phyloP scores from a whole-genome alignment of 2,797 vertebrate genomes.

The Odontamblyopus rebecca region DNA sequence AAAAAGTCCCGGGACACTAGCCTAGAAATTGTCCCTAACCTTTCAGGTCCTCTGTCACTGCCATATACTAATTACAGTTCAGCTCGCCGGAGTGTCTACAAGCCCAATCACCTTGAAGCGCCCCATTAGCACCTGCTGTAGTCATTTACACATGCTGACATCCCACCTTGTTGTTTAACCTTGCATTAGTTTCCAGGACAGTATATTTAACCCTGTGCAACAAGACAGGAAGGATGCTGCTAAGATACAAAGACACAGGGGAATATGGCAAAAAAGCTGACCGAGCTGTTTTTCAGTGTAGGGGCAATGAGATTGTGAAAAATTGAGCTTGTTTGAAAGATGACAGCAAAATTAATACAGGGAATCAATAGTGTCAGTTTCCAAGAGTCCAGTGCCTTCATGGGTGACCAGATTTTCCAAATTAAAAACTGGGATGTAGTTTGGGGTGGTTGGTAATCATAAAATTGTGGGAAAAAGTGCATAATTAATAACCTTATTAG shows the following conservation, averaged over 20 bases:
- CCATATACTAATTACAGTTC: constrained; percentile 52
- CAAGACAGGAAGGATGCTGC: constrained; percentile 15
- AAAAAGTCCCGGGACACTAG: constrained; percentile 30
- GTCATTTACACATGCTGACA: constrained; percentile 55
- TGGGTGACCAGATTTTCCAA: too few relatives aligned
- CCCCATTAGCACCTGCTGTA: constrained; percentile 62
- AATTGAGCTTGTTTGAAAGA: constrained; percentile 27
- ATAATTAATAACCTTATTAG: too few relatives aligned
- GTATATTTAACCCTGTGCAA: constrained; percentile 12
- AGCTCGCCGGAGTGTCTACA: constrained; percentile 46
- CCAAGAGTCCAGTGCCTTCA: background rate
- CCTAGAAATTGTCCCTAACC: constrained; percentile 48
- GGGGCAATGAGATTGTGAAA: constrained; percentile 20
- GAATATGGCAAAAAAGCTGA: constrained; percentile 13
- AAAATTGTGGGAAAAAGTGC: too few relatives aligned
- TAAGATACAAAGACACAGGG: background rate
- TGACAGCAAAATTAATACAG: background rate
- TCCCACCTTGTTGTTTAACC: constrained; percentile 29
- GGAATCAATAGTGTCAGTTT: background rate
- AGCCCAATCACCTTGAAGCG: constrained; percentile 64
- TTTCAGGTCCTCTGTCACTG: constrained; percentile 32
- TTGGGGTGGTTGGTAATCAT: too few relatives aligned
- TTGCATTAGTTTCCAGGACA: constrained; percentile 34
- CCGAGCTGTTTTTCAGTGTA: constrained; percentile 15
- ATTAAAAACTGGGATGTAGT: too few relatives aligned